These are phyloP conservation scores for Brachionus calyciflorus DNA, from an alignment of 1,140 invertebrate genomes.

Conservation along the genomic window DNA sequence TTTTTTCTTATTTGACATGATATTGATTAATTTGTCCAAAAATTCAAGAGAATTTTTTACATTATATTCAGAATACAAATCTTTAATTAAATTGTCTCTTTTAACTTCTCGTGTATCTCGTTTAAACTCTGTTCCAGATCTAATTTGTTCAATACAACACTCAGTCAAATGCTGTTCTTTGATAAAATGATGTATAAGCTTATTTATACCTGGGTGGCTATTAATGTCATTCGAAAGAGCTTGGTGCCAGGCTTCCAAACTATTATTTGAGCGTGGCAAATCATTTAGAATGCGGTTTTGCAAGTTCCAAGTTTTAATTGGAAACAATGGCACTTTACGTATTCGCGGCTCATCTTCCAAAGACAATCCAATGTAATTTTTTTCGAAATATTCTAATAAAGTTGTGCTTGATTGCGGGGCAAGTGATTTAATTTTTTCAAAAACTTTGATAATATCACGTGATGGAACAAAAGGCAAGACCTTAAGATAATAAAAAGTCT, in stretches of 20 bases:
- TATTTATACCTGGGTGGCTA: too few species aligned
- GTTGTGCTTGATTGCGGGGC: not conserved
- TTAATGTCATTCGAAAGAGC: too few species aligned
- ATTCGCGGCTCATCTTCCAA: too few species aligned
- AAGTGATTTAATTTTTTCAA: not conserved
- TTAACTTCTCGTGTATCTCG: not conserved
- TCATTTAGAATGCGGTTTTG: too few species aligned
- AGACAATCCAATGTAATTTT: slow-evolving; percentile 23
- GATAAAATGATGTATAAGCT: not conserved
- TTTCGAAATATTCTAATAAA: slow-evolving; percentile 22
- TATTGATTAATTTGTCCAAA: slow-evolving; percentile 5
- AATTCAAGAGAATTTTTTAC: not conserved
- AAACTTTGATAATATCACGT: not conserved
- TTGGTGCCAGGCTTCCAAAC: too few species aligned
- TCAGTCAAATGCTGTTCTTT: slow-evolving; percentile 14
- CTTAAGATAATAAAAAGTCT: slow-evolving; percentile 14
- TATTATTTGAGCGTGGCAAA: too few species aligned
- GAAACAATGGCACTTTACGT: too few species aligned
- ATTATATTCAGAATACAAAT: slow-evolving; percentile 17
- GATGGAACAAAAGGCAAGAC: slow-evolving; percentile 1
- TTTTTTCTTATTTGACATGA: slow-evolving; percentile 29
- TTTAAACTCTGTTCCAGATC: slow-evolving; percentile 8
- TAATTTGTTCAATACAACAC: slow-evolving; percentile 14
- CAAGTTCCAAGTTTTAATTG: too few species aligned
- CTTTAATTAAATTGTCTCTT: slow-evolving; percentile 15